Evolutionary conservation across 2,797 vertebrate species (phyloP).

Genomic region (Sebastes nivosus): DNA sequence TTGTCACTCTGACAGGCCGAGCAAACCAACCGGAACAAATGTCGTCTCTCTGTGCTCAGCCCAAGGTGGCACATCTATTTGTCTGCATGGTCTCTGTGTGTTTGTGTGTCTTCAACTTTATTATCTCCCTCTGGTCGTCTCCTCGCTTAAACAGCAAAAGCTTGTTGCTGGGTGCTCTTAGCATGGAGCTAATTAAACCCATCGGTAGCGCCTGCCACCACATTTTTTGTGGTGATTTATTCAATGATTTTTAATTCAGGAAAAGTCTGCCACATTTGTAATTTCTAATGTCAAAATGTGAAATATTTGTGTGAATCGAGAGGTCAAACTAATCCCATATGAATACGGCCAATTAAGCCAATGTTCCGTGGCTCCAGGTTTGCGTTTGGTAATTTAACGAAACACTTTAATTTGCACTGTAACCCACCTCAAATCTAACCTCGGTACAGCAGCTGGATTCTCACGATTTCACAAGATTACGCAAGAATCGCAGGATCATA

Average conservation of each 20-base stretch:
- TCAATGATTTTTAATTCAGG: too few relatives aligned
- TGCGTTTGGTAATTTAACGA: background rate
- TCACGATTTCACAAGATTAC: too few relatives aligned
- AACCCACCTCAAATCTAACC: too few relatives aligned
- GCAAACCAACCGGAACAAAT: conserved; percentile 37
- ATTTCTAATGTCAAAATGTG: too few relatives aligned
- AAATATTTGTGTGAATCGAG: too few relatives aligned
- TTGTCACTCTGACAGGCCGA: conserved; percentile 19
- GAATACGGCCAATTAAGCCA: too few relatives aligned
- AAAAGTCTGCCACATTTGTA: too few relatives aligned
- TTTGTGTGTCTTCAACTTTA: background rate
- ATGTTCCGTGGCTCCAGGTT: background rate
- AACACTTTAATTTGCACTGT: background rate
- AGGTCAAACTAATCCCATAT: too few relatives aligned
- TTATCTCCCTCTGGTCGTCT: background rate
- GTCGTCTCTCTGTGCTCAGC: conserved; percentile 28
- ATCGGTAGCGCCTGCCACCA: background rate
- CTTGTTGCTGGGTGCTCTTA: background rate
- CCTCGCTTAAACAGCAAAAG: background rate
- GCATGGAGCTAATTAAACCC: background rate
- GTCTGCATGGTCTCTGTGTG: conserved; percentile 8
- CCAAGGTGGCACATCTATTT: conserved; percentile 30
- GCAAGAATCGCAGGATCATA: too few relatives aligned
- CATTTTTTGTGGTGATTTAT: background rate
- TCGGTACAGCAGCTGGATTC: too few relatives aligned